Evolutionary conservation across 2,888 invertebrate species (phyloP).

Genomic region (Drosophila mulleri): DNA sequence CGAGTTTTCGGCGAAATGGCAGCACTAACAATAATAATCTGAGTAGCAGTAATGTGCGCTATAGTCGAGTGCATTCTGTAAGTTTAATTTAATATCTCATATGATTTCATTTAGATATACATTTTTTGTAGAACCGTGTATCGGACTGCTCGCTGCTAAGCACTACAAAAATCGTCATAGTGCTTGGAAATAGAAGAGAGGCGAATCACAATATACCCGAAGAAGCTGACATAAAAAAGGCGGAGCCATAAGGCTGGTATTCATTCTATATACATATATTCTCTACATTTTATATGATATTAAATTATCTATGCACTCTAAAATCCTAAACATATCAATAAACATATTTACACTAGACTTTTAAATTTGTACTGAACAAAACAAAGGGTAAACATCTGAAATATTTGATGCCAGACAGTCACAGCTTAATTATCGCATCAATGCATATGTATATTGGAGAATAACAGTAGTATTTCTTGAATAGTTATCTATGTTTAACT

Average conservation of each 20-base stretch:
- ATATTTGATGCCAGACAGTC: constrained; percentile 34
- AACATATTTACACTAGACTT: background rate
- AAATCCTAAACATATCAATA: background rate
- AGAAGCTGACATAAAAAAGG: constrained; percentile 72
- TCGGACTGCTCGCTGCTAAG: constrained; percentile 66
- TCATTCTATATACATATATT: background rate
- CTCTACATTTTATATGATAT: constrained; percentile 6
- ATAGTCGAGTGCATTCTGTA: constrained; percentile 74
- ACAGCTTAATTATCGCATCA: constrained; percentile 44
- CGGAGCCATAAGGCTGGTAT: constrained; percentile 82
- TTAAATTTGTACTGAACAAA: background rate
- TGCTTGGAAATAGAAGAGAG: constrained; percentile 80
- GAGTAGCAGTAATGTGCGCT: constrained; percentile 59
- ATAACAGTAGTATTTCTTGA: constrained; percentile 47
- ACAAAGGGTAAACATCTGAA: background rate
- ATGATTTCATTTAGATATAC: background rate
- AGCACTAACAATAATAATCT: constrained; percentile 71
- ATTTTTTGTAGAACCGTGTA: constrained; percentile 55
- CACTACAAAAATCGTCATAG: constrained; percentile 83
- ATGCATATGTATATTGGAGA: constrained; percentile 20
- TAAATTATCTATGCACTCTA: constrained; percentile 11
- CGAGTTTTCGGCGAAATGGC: constrained; percentile 88
- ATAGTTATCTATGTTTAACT: constrained; percentile 56
- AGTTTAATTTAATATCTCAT: background rate
- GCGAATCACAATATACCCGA: constrained; percentile 77